Base-by-base conservation (phyloP, 2,113 vertebrate species). In the Dunckerocampus dactyliophorus region DNA sequence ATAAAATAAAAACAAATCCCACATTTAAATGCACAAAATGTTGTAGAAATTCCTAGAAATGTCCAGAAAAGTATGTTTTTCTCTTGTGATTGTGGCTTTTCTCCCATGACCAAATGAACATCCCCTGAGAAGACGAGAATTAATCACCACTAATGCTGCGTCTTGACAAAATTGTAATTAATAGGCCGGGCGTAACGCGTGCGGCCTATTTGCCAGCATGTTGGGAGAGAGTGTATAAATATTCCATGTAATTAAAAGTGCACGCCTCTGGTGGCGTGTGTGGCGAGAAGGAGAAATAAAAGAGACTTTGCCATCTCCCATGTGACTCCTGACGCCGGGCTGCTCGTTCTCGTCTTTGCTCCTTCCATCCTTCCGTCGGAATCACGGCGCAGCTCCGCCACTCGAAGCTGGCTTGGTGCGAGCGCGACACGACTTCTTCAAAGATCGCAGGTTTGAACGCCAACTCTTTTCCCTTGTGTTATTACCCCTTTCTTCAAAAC, bases 111-210 rank as follows among this genome's bases (percentile, higher is more conserved):
- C 31, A 34, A 2, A 34, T 34, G 17, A 34, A 19, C 16, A 12
- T 64, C 78, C 69, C 75, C 54, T 61, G 80, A 81, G 83, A 77
- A 70, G 55, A 64, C 65, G 63, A 60, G 79, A 79, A 86, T 87
- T 84, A 89, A 86, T 85, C 75, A 79, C 79, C 69, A 66, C 71
- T 69, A 77, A 80, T 75, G 54, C 82, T 63, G 67, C 71, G 65
- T 85, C 77, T 84, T 82, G 71, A 82, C 80, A 73, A 76, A 76
- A 71, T 79, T 77, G 68, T 85, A 90, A 89, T 88, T 90, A 90
- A 88, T 84, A 76, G 80, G 66, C 77, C 52, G 62, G 77, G 65
- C 73, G 74, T 78, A 76, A 79, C 79, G 58, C 34, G 63, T 67
- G 58, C 82, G 85, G 77, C 84, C 85, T 88, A 87, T 84, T 86